Evolutionary conservation across 2,888 invertebrate genomes (phyloP), one percentile per base, ranked within the genome.

Genomic region (Catotricha subobsoleta): DNA sequence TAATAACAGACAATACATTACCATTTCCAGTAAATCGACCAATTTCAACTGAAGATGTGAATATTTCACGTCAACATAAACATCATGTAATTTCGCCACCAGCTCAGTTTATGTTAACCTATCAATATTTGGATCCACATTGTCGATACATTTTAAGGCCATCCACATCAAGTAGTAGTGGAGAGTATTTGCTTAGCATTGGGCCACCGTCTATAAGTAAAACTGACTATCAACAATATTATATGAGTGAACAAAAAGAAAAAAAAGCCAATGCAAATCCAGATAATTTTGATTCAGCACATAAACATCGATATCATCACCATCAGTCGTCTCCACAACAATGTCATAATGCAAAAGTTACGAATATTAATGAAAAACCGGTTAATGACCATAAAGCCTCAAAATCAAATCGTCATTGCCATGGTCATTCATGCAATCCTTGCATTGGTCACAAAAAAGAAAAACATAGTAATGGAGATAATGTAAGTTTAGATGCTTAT

Each of bases 401-500:
- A 25, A 43, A 58, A 44, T 46, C 57, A 52, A 43, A 55, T 54
- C 54, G 62, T 45, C 51, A 68, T 43, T 62, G 57, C 34, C 59
- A 62, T 47, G 57, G 56, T 0, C 77, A 77, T 49, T 68, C 76
- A 10, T 81, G 80, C 52, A 72, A 76, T 51, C 79, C 81, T 1
- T 81, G 81, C 49, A 66, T 80, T 53, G 75, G 76, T 2, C 67
- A 71, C 28, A 61, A 56, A 8, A 62, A 60, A 44, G 59, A 59
- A 12, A 67, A 66, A 43, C 63, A 67, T 43, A 69, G 65, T 45
- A 72, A 71, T 54, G 72, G 71, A 49, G 84, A 82, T 50, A 78
- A 77, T 44, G 77, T 77, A 35, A 86, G 83, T 52, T 65, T 86
- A 41, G 86, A 86, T 56, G 86, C 84, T 3, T 87, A 87, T 50